Conservation (phyloP, 2,113 vertebrate species). For the Cepphus grylle region DNA sequence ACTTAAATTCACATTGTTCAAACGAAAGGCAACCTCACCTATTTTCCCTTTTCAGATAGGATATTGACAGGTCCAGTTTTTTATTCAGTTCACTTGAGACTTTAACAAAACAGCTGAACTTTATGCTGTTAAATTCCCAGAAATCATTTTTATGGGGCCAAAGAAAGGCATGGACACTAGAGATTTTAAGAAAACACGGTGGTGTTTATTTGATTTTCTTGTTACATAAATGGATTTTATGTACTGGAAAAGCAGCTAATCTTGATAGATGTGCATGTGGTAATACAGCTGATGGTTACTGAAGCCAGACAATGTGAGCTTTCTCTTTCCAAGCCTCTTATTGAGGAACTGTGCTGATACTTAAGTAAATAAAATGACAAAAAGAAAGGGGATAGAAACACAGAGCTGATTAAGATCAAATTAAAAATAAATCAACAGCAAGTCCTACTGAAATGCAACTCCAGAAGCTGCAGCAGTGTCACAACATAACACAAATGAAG, state of each 20-base stretch:
- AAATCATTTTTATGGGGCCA: conserved; percentile 75
- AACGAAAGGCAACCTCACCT: neutral
- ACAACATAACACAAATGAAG: conserved; percentile 31
- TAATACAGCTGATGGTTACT: conserved; percentile 70
- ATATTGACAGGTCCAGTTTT: conserved; percentile 14
- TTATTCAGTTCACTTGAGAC: conserved; percentile 38
- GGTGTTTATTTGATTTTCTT: conserved; percentile 79
- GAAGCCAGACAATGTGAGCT: conserved; percentile 72
- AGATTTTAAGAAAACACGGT: conserved; percentile 69
- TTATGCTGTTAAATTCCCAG: conserved; percentile 55
- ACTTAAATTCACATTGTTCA: conserved; percentile 12
- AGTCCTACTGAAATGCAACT: conserved; percentile 39
- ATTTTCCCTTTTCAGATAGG: neutral
- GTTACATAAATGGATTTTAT: conserved; percentile 80
- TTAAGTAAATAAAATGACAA: conserved; percentile 74
- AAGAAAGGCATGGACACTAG: conserved; percentile 63
- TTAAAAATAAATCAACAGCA: conserved; percentile 65
- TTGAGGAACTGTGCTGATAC: conserved; percentile 72
- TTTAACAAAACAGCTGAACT: conserved; percentile 40
- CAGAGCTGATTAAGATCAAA: conserved; percentile 73
- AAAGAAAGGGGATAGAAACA: conserved; percentile 63
- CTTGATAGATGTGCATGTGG: conserved; percentile 76
- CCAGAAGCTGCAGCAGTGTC: conserved; percentile 36
- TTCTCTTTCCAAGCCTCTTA: conserved; percentile 73
- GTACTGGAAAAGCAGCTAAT: conserved; percentile 79